phyloP scores from a whole-genome alignment of 2,888 invertebrate species.

The Achlya flavicornis region DNA sequence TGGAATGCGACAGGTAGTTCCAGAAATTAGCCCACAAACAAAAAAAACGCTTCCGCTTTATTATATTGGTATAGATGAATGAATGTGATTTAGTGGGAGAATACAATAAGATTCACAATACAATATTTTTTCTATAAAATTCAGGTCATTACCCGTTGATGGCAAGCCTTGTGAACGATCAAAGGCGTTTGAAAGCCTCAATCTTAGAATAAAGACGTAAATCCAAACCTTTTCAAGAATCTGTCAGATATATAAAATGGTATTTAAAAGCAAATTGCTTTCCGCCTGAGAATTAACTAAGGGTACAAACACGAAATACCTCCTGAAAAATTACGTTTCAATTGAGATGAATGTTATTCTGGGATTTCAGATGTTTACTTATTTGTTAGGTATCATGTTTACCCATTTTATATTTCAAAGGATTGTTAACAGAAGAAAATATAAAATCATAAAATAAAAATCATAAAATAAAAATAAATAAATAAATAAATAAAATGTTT shows the following conservation, averaged over 20 bases:
- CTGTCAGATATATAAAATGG: constrained; percentile 27
- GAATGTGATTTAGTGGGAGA: constrained; percentile 9
- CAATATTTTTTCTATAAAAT: constrained; percentile 38
- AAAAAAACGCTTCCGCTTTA: too few relatives aligned
- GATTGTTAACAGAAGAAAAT: not conserved
- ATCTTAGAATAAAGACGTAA: constrained; percentile 34
- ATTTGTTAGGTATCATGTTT: constrained; percentile 25
- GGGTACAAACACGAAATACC: constrained; percentile 33
- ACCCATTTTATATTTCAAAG: constrained; percentile 21
- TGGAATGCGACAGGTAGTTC: too few relatives aligned
- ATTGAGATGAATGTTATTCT: constrained; percentile 38
- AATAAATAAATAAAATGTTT: too few relatives aligned
- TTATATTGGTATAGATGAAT: too few relatives aligned
- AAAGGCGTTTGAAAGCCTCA: constrained; percentile 22
- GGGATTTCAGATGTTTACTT: not conserved
- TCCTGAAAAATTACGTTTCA: constrained; percentile 38
- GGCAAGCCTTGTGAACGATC: constrained; percentile 43
- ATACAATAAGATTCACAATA: not conserved
- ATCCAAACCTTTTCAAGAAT: constrained; percentile 21
- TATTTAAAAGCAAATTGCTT: constrained; percentile 43
- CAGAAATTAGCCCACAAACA: too few relatives aligned
- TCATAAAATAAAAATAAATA: too few relatives aligned
- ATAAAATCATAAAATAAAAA: too few relatives aligned
- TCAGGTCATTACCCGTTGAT: constrained; percentile 43
- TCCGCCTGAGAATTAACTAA: constrained; percentile 32